Evolutionary conservation across 37 sponge, comb jelly and placozoan species (phyloP), one percentile per base, ranked within the genome.

Genomic region (Oscarella lobularis): DNA sequence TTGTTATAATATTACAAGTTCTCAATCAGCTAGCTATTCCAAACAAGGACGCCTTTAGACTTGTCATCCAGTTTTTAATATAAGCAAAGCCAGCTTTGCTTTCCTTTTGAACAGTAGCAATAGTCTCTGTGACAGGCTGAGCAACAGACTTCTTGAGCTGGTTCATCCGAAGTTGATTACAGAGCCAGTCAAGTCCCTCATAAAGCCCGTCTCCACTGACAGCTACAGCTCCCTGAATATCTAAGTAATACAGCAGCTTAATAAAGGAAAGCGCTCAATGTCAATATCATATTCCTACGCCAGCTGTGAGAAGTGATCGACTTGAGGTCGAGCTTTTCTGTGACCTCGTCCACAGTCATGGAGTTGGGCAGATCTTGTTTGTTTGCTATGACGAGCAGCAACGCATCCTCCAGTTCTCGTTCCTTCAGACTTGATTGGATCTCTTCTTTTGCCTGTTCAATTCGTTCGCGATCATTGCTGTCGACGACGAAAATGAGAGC

Each of bases 281-380:
- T n/a, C n/a, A n/a, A n/a, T n/a, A n/a, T n/a, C n/a, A n/a, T n/a
- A n/a, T 30, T 77, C 90, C 79, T 86, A 90, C 90, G 70, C 87
- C 87, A 86, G 32, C 3, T 82, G 36, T 83, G 71, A 66, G 72
- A 20, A 33, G 40, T 38, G 1, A 92, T 39, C 9, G 31, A 60
- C 38, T 84, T 72, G 3, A 94, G 75, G 3, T 76, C 82, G 27
- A 94, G 83, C 60, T 85, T 76, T 2, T 80, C 73, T 6, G 75
- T 67, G 1, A 94, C 30, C 32, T 94, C 92, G 29, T 80, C 66
- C 3, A 67, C 40, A 0, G 55, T 60, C 80, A 87, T 72, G 31
- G 95, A 88, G 85, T 87, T 87, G 1, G 95, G 91, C 0, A 94
- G 86, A 73, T 94, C 95, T 35, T 94, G 95, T 66, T 94, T 94